phyloP scores from a whole-genome alignment of 2,113 vertebrate genomes.

The Leucoraja erinaceus region DNA sequence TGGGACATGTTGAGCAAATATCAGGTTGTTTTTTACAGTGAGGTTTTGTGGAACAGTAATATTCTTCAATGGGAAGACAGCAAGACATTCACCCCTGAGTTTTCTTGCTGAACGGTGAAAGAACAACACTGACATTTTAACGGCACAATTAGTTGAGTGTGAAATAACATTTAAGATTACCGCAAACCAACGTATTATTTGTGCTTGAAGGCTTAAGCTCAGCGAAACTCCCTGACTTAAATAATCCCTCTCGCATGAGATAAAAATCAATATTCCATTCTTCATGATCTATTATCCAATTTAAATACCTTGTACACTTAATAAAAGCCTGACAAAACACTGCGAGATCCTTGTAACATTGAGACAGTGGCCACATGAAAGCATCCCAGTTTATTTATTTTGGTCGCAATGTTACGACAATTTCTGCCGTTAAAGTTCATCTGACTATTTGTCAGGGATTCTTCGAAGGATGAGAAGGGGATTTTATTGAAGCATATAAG shows the following conservation, averaged over 20 bases:
- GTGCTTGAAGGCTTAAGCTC: conserved; percentile 11
- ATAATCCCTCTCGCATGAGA: neutral
- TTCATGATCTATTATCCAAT: conserved; percentile 24
- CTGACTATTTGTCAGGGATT: neutral
- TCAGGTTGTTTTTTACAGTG: neutral
- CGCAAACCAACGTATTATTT: neutral
- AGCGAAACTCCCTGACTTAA: neutral
- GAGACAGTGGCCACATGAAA: neutral
- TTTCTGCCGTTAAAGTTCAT: neutral
- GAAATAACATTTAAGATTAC: conserved; percentile 19
- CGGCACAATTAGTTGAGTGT: neutral
- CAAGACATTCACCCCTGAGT: neutral
- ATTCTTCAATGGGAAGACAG: neutral
- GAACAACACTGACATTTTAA: neutral
- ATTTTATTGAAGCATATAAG: no score
- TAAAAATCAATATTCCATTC: conserved; percentile 30
- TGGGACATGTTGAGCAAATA: no score
- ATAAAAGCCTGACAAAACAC: neutral
- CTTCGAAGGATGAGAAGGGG: neutral
- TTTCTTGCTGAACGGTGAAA: neutral
- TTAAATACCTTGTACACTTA: neutral
- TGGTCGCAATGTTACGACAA: neutral
- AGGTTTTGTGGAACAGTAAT: neutral
- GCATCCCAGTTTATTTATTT: conserved; percentile 2
- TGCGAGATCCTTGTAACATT: neutral